phyloP scores from a whole-genome alignment of 92 coral and sea anemone genomes.

The Epizoanthus illoricatus region DNA sequence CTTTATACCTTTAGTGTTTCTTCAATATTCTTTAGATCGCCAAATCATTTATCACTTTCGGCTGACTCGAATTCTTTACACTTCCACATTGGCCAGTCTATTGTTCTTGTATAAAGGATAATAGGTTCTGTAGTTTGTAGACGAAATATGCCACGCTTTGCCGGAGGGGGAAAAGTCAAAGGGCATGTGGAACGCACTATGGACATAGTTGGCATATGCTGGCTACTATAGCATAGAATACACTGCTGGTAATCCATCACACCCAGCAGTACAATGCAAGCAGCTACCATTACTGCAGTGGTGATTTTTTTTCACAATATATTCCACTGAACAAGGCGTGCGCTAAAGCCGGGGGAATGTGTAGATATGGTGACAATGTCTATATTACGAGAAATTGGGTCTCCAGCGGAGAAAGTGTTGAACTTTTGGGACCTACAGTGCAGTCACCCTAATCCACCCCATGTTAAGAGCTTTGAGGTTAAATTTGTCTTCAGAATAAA shows the following conservation, averaged over 20 bases:
- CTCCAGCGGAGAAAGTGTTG: not conserved
- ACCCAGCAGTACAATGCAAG: not conserved
- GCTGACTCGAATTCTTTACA: constrained; percentile 30
- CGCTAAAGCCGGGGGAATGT: not conserved
- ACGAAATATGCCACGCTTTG: constrained; percentile 27
- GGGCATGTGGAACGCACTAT: not conserved
- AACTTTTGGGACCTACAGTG: not conserved
- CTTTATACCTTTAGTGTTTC: constrained; percentile 25
- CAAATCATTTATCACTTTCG: constrained; percentile 40
- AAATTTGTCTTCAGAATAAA: constrained; percentile 1
- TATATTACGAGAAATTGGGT: not conserved
- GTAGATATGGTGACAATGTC: too few relatives aligned
- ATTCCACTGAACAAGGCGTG: not conserved
- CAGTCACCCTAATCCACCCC: constrained; percentile 11
- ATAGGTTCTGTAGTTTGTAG: constrained; percentile 9
- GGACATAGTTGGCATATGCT: not conserved
- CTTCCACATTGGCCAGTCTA: constrained; percentile 9
- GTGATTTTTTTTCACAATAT: not conserved
- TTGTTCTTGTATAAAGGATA: constrained; percentile 15
- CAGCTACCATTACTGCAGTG: not conserved
- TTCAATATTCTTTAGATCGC: constrained; percentile 12
- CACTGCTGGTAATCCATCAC: not conserved
- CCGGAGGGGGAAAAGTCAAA: constrained; percentile 10
- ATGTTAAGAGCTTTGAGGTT: constrained; percentile 21
- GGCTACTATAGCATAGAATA: not conserved